Evolutionary conservation across 2,797 vertebrate genomes (phyloP), one percentile per base, ranked within the genome.

Genomic region (Mus spretus): DNA sequence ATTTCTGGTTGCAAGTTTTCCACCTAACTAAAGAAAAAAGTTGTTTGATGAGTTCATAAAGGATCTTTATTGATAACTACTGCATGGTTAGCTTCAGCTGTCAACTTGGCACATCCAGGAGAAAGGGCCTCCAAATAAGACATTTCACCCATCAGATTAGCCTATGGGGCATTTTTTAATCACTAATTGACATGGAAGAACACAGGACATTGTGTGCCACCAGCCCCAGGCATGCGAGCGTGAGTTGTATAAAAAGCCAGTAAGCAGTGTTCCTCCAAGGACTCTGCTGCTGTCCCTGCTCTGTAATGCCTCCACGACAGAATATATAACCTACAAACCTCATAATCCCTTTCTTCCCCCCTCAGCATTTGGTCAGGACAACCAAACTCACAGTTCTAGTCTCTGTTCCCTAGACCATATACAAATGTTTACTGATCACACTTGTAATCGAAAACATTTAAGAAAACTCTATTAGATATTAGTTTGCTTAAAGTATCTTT

Each of bases 1-100:
- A 99, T 99, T 98, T 99, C 99, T 6, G 96, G 98, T 97, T 99
- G 99, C 97, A 99, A 98, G 28, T 98, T 99, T 98, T 99, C 99
- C 98, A 99, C 97, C 99, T 99, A 98, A 98, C 98, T 99, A 89
- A 98, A 98, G 88, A 89, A 98, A 98, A 98, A 97, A 95, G 91
- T 50, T 89, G 85, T 4, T 63, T 98, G 96, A 98, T 75, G 89
- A 93, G 81, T 17, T 93, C 44, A 93, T 89, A 94, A 85, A 95
- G 22, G 28, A 20, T 1, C 12, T 2, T 34, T 67, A 83, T 74
- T 77, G 28, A 74, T 34, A 93, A 74, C 4, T 9, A 85, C 57
- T 95, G 13, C 47, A 55, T 17, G 20, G 37, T 67, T 67, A 20
- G 31, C 31, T 5, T n/a, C 6, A n/a, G 83, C 0, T 24, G 19